Evolutionary conservation across 2,113 vertebrate species (phyloP), one percentile per base, ranked within the genome.

Genomic region (Willisornis vidua): DNA sequence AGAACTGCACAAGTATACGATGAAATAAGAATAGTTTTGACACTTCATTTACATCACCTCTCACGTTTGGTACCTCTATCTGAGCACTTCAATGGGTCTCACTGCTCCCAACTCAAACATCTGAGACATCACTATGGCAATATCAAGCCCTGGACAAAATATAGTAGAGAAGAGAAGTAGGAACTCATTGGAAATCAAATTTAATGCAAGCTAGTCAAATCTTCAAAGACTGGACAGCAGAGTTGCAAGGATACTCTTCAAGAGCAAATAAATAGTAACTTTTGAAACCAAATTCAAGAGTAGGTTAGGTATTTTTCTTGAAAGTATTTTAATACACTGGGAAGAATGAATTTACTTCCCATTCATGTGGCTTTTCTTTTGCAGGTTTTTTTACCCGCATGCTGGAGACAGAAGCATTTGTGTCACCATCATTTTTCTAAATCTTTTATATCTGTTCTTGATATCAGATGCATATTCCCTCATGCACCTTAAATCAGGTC

Each of bases 211-310:
- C 16, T 41, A 48, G 61, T 87, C 78, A 84, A 72, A 52, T 76
- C 37, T 39, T 63, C 59, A 90, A 25, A 33, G 41, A 59, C n/a
- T 79, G 63, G 70, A 92, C n/a, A 90, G 65, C 22, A 81, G 43
- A 83, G 65, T 93, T 62, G 29, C 84, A 52, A 89, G 49, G 45
- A 72, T 57, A 65, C 10, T 82, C 12, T 80, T 73, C 86, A 91
- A 54, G 35, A 19, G 19, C 37, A 93, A 91, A 63, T 35, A 86
- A 54, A 66, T 19, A 85, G 26, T 29, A 72, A 87, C 28, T 89
- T 96, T 54, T 85, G 78, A 96, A 87, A 83, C n/a, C 74, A 93
- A 83, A 94, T 70, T 46, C 41, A 23, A 76, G 22, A 17, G 15
- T 37, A 75, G 55, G 43, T 8, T 33, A 66, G 3, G 3, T 43